Evolutionary conservation across 2,888 invertebrate genomes (phyloP), one percentile per base, ranked within the genome.

Genomic region (Sphaeridia pumilis): DNA sequence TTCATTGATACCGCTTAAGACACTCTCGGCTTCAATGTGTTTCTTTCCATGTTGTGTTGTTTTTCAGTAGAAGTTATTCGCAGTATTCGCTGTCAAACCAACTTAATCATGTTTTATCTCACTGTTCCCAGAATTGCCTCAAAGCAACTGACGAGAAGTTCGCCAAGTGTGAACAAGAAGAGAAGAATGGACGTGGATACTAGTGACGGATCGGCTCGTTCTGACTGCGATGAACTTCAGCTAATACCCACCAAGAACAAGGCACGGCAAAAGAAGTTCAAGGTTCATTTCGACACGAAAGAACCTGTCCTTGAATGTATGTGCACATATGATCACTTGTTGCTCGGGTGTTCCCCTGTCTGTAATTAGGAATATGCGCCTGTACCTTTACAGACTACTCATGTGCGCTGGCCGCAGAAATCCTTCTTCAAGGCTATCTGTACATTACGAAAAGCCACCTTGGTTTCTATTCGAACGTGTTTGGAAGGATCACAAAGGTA

Each of bases 381-480:
- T n/a, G n/a, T n/a, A n/a, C 38, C 22, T 38, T 77, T 76, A 22
- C 75, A 85, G 85, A 88, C 76, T 93, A 87, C 75, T 87, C 89
- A 44, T 92, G 92, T 73, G 92, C 92, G 57, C 78, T 90, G 66
- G 85, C 90, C 57, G 87, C 87, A 58, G 93, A 93, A 71, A 87
- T 92, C 66, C 74, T 93, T 49, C 79, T 93, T 24, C 93, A 93
- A 75, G 93, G 93, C 51, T 85, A 88, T 70, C 78, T 94, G 65
- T 93, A 92, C 75, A 88, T 93, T 69, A 90, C 92, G 59, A 84
- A 86, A 69, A 88, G 90, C 71, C 89, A 89, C 75, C 89, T 93
- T 74, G 92, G 90, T 66, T 93, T 93, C 76, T 89, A 93, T 73
- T 92, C 93, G 59, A 92, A 92, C 72, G 90, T 94, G 55, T 89